Evolutionary conservation across 2,797 vertebrate species (phyloP), one percentile per base, ranked within the genome.

Genomic region (Enteromius thamalakanensis): DNA sequence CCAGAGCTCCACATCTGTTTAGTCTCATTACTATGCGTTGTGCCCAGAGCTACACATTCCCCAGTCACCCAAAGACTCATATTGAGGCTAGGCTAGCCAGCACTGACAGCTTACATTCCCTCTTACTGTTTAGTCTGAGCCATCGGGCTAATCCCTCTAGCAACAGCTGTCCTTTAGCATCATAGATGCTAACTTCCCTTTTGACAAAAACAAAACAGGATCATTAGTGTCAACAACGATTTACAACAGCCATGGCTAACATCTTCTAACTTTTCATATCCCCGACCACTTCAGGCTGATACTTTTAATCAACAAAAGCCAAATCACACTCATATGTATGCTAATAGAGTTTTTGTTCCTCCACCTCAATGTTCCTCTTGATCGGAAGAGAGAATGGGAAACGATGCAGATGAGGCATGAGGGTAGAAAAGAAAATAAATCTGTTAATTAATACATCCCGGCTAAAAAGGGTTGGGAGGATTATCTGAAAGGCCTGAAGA

Each of bases 101-200:
- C 77, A 85, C 74, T 87, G 86, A 84, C 86, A 87, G 87, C 74
- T 81, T 88, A 79, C 82, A 87, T 42, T 69, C 77, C 90, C 87
- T 17, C 77, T 84, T 90, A 90, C 85, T 81, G 87, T 85, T 84
- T 85, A 85, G 82, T 82, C 81, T 68, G 19, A 86, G 81, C 86
- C 87, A 83, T 80, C 47, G 62, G 87, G 71, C 79, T 81, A 60
- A 77, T 91, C 92, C 93, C 91, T 92, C 91, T 89, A 93, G 94
- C 93, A 92, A 91, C 92, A 92, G 91, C 92, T 93, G 93, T 94
- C 93, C 93, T 93, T 92, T 91, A 93, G 92, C 90, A 90, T 92
- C 78, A 88, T 83, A 88, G 87, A 91, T 89, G 90, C 91, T 92
- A 92, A 91, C 86, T 87, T 91, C 89, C 87, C 83, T 84, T 86